Percentiles rank a stretch among this genome's conserved stretches.
phyloP scores from a whole-genome alignment of 2,888 invertebrate genomes.

The Pandemis heparana region DNA sequence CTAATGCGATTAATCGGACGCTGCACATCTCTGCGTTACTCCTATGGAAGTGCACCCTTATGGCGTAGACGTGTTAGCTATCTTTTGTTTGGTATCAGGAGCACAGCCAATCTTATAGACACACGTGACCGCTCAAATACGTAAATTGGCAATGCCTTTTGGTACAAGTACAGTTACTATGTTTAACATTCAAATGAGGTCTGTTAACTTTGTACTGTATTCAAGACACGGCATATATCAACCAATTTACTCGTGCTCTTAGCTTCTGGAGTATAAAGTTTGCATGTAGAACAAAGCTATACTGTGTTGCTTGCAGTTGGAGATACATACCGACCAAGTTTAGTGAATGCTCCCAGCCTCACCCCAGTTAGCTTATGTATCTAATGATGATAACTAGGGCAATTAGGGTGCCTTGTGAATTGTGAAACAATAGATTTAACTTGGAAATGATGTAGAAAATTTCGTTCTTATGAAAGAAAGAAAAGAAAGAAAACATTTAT shows the following conservation, averaged over 20 bases:
- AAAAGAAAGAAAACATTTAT: too few species aligned
- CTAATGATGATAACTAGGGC: background rate
- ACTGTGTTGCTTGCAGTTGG: slow-evolving; percentile 8
- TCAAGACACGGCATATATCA: slow-evolving; percentile 16
- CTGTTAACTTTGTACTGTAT: slow-evolving; percentile 5
- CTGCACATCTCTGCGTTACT: too few species aligned
- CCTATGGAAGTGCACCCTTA: too few species aligned
- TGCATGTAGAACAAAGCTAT: slow-evolving; percentile 8
- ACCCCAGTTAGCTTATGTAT: slow-evolving; percentile 2
- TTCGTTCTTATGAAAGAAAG: too few species aligned
- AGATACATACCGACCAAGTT: slow-evolving; percentile 6
- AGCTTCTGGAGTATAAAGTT: slow-evolving; percentile 14
- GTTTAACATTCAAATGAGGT: background rate
- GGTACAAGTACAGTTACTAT: background rate
- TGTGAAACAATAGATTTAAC: background rate
- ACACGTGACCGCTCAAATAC: background rate
- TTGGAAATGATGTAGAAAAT: background rate
- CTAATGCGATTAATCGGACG: too few species aligned
- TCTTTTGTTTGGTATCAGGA: too few species aligned
- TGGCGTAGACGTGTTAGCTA: too few species aligned
- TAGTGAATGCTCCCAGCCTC: background rate
- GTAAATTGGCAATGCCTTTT: background rate
- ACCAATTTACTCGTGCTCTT: slow-evolving; percentile 11
- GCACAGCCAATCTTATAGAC: background rate
- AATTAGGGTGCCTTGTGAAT: background rate